Evolutionary conservation across 2,113 vertebrate species (phyloP), one percentile per base, ranked within the genome.

Genomic region (Chaetops frenatus): DNA sequence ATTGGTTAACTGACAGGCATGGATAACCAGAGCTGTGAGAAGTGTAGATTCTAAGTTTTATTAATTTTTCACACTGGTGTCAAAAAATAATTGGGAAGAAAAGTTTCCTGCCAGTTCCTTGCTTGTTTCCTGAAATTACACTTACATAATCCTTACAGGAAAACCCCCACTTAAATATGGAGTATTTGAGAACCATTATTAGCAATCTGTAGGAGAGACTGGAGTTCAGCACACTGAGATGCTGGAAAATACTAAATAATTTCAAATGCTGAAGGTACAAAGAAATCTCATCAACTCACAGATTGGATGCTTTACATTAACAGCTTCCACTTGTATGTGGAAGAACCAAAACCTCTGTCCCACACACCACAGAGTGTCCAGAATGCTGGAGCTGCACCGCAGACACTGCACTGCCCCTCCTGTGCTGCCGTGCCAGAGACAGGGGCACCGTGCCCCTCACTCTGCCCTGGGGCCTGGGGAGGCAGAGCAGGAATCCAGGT

Each of bases 311-410:
- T 64, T 47, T 54, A 19, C 10, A 3, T 45, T 3, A 60, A 25
- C 38, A 88, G 44, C 56, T 20, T 47, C 33, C 35, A 14, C 29
- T 33, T 17, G 2, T 1, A 9, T 5, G 14, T 7, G 21, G 25
- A 33, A 53, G 27, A 61, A 22, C 7, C 48, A 40, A 25, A 35
- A 14, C 2, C 22, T 42, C 8, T 7, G 2, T 7, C 4, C 36
- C 16, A 31, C 28, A 17, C 2, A 2, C 1, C 24, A 2, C 20
- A 11, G 6, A 21, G 47, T 9, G 5, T 3, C 1, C 13, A 2
- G 7, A 15, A 11, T 0, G 2, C 17, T 22, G 28, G 3, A 6
- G 8, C 2, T 20, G 11, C 40, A 29, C 11, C 1, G 3, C 77
- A 29, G 33, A 21, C 36, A 12, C 24, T 15, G 67, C 17, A 1